Base-by-base conservation (phyloP, 2,888 invertebrate genomes). In the Gastracanthus pulcherrimus region DNA sequence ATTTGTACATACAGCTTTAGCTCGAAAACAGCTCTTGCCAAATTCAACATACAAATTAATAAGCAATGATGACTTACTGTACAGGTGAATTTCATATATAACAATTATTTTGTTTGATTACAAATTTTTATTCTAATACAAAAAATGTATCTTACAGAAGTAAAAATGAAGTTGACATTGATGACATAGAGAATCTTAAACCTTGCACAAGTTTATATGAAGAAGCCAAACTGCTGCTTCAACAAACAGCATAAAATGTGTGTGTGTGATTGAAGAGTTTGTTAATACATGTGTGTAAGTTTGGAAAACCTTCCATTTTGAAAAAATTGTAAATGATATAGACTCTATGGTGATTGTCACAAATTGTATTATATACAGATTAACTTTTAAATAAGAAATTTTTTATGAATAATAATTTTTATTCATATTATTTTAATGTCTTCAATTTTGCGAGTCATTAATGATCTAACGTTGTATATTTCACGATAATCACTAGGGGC, bases 171-270 rank as follows among this genome's bases (percentile, higher is more conserved):
- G 86, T 88, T 38, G 89, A 93, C 34, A 82, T 84, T 9, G 89
- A 89, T 86, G 90, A 88, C 76, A 85, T 85, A 80, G 91, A 85
- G 82, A 87, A 86, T 82, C 84, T 89, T 69, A 88, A 88, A 84
- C 92, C 93, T 2, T 92, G 93, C 81, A 89, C 91, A 69, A 87
- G 87, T 60, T 89, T 94, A 70, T 94, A 93, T 86, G 93, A 93
- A 84, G 93, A 94, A 84, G 94, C 93, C 2, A 92, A 93, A 84
- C 90, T 93, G 62, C 87, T 94, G 75, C 89, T 94, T 41, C 90
- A 93, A 91, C 93, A 93, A 88, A 85, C 86, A 75, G 82, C 82
- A 19, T 82, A 76, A 75, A 51, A 41, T 48, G 31, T 45, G 41
- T 11, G 69, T 34, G 29, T 36, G 48, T 34, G 58, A 31, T 4